phyloP scores from a whole-genome alignment of 2,888 invertebrate genomes.

The Brenthis ino region DNA sequence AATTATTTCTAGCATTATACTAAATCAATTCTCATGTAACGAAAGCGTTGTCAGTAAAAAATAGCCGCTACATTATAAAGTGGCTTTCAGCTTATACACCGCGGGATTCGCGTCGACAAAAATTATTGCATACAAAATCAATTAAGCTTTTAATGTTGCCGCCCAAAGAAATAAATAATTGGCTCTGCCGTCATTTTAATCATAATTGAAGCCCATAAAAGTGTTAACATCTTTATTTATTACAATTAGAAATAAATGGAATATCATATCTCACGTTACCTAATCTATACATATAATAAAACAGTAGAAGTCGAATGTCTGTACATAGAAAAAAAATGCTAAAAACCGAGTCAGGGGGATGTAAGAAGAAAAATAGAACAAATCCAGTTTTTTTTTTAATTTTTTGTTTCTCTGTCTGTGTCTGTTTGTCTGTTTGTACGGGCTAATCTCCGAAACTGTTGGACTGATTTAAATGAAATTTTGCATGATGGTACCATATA shows the following conservation, averaged over 20 bases:
- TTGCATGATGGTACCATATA: no score
- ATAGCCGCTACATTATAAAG: conserved; percentile 24
- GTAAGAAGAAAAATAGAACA: no score
- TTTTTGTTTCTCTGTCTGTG: no score
- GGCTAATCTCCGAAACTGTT: no score
- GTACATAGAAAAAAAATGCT: no score
- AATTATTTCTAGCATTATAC: no score
- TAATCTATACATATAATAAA: no score
- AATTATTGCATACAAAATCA: conserved; percentile 65
- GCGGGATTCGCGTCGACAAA: conserved; percentile 49
- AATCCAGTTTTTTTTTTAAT: no score
- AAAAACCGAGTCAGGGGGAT: no score
- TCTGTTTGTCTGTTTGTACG: no score
- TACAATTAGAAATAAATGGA: conserved; percentile 25
- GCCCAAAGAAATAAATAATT: conserved; percentile 56
- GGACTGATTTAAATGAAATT: no score
- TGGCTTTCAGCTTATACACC: conserved; percentile 24
- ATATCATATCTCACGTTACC: not conserved
- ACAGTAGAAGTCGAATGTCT: no score
- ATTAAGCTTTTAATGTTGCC: conserved; percentile 61
- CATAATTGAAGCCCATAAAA: conserved; percentile 32
- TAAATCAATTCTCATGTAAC: not conserved
- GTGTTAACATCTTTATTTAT: conserved; percentile 35
- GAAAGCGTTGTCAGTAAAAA: conserved; percentile 11
- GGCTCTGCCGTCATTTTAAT: conserved; percentile 49